These are phyloP conservation scores for Scaptomyza reducta DNA, from an alignment of 2,888 invertebrate genomes.

Conservation along the genomic window DNA sequence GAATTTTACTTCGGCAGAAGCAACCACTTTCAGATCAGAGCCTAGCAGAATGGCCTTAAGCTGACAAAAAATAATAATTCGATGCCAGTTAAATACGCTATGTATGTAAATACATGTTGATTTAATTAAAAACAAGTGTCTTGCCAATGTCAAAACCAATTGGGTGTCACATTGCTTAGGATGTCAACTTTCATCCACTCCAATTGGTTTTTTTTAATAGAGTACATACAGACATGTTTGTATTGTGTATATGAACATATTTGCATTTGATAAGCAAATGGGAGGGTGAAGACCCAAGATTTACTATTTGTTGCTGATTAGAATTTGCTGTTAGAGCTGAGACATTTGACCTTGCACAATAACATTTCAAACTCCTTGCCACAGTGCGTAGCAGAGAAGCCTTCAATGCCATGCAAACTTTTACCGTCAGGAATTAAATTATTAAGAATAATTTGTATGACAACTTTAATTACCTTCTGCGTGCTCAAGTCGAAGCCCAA, in stretches of 20 bases:
- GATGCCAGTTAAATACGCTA: background rate
- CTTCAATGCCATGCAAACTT: background rate
- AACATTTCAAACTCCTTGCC: conserved; percentile 20
- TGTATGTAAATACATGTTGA: background rate
- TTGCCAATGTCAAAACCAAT: background rate
- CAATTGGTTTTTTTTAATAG: background rate
- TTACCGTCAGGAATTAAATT: background rate
- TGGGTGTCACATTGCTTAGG: background rate
- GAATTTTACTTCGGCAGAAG: conserved; percentile 94
- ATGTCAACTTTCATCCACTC: background rate
- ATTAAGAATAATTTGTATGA: background rate
- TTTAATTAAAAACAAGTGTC: background rate
- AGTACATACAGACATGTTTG: background rate
- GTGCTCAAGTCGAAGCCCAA: conserved; percentile 94
- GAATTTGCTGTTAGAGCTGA: background rate
- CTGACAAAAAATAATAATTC: conserved; percentile 85
- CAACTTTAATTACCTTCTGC: conserved; percentile 87
- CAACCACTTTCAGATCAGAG: conserved; percentile 89
- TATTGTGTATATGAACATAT: background rate
- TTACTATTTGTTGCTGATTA: conserved; percentile 30
- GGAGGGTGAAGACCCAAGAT: background rate
- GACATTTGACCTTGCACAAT: conserved; percentile 46
- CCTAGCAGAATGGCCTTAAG: conserved; percentile 94
- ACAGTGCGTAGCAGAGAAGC: background rate
- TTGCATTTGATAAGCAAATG: conserved; percentile 21